phyloP scores from a whole-genome alignment of 2,888 invertebrate genomes.

The Athalia rosae region DNA sequence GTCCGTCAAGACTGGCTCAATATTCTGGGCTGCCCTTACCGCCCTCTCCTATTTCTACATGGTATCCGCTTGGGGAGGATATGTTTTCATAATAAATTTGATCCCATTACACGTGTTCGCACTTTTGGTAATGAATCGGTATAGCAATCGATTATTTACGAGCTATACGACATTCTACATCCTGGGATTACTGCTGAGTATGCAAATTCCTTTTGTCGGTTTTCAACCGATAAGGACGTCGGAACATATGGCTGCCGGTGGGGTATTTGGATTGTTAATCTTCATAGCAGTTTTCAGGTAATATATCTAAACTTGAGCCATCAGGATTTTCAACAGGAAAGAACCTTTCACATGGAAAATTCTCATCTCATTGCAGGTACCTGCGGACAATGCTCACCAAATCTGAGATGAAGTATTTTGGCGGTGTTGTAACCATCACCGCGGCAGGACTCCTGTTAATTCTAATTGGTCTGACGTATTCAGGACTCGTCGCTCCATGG shows the following conservation, averaged over 20 bases:
- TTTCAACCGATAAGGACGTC: conserved; percentile 99
- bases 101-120: conserved; percentile 98
- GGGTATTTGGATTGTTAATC: conserved; percentile 95
- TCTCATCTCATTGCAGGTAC: conserved; percentile 74
- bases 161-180: conserved; percentile 99
- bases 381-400: conserved; percentile 91
- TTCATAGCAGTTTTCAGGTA: conserved; percentile 88
- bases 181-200: conserved; percentile 94
- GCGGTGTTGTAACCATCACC: conserved; percentile 80
- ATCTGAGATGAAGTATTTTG: conserved; percentile 92
- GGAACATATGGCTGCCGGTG: conserved; percentile 99
- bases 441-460: conserved; percentile 88
- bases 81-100: conserved; percentile 99
- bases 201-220: conserved; percentile 98
- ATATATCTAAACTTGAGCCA: neutral
- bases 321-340: neutral
- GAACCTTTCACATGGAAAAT: conserved; percentile 20
- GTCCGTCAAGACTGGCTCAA: conserved; percentile 97
- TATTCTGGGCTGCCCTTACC: conserved; percentile 96
- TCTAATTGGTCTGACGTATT: conserved; percentile 93
- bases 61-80: conserved; percentile 99
- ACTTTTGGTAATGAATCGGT: conserved; percentile 95
- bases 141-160: conserved; percentile 92
- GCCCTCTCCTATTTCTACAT: conserved; percentile 99
- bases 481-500: conserved; percentile 95